Evolutionary conservation across 2,113 vertebrate species (phyloP).

Genomic region (Podarcis muralis): DNA sequence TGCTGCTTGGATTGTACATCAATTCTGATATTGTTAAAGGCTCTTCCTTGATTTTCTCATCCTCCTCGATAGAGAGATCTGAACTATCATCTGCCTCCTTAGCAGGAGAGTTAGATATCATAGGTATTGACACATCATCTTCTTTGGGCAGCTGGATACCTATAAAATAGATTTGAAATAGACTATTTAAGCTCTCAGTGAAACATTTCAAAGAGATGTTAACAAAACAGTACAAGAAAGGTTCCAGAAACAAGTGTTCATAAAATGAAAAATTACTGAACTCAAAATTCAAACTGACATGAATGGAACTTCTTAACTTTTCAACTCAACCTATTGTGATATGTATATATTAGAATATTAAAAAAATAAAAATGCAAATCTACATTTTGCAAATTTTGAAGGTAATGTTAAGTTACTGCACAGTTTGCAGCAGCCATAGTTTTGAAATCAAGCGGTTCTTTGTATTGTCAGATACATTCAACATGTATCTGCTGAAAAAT

Average conservation of each 20-base stretch:
- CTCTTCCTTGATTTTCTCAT: conserved; percentile 78
- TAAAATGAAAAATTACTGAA: neutral
- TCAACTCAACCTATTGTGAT: neutral
- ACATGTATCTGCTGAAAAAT: neutral
- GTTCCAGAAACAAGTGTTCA: neutral
- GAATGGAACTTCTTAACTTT: neutral
- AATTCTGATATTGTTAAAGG: conserved; percentile 92
- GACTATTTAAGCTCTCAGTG: conserved; percentile 5
- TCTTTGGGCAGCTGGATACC: conserved; percentile 73
- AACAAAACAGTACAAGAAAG: neutral
- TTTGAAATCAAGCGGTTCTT: neutral
- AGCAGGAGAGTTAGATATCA: conserved; percentile 70
- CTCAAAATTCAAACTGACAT: neutral
- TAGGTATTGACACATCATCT: conserved; percentile 67
- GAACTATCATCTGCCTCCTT: conserved; percentile 72
- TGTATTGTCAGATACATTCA: neutral
- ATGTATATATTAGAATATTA: neutral
- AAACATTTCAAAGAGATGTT: neutral
- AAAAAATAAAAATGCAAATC: neutral
- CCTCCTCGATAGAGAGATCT: conserved; percentile 69
- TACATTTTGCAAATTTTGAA: neutral
- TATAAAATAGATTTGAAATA: conserved; percentile 49
- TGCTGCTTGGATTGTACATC: conserved; percentile 91
- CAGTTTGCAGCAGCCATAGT: neutral
- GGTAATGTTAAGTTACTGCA: neutral